Evolutionary conservation across 35 echinoderm and acorn worm genomes (phyloP), one percentile per base, ranked within the genome.

Genomic region (Hemicentrotus pulcherrimus): DNA sequence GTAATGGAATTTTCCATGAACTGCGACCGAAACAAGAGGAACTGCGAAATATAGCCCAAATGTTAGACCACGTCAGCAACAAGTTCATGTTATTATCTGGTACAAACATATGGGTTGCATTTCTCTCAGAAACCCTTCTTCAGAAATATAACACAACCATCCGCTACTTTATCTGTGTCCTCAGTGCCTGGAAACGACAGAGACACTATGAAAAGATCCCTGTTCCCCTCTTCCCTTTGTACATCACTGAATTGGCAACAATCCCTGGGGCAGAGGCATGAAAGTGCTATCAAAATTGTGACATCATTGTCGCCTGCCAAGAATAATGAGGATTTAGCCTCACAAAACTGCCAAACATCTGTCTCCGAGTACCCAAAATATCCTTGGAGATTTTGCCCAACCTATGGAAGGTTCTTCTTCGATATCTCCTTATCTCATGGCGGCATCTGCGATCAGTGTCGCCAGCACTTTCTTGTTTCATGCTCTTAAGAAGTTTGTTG

Each of bases 281-380:
- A 4, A 78, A 78, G 65, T 78, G 5, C 65, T 24, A n/a, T 28
- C 4, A 78, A 78, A 78, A n/a, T 78, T 78, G 65, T 78, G 65
- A 78, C 65, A 78, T 78, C 65, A 78, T n/a, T 78, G 65, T 78
- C 65, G 65, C 65, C 65, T 78, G 65, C 65, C 65, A 78, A 78
- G 65, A 78, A 78, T 78, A 78, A 78, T 78, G 65, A 78, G 65
- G 65, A 78, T 78, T 78, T 28, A 78, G 65, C 65, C 28, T 78
- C 65, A 78, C 65, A 78, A 78, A n/a, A 78, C 65, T 78, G 65
- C 65, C 65, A 78, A 78, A 78, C 65, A 78, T 78, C 65, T 78
- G 65, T 78, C 65, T n/a, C 65, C 22, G 22, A 28, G 65, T 8
- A 78, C 19, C 65, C 7, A 78, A 78, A 78, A 78, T n/a, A 78